These are phyloP conservation scores for Himalopsyche phryganea DNA, from an alignment of 1,140 invertebrate genomes.

Conservation along the genomic window DNA sequence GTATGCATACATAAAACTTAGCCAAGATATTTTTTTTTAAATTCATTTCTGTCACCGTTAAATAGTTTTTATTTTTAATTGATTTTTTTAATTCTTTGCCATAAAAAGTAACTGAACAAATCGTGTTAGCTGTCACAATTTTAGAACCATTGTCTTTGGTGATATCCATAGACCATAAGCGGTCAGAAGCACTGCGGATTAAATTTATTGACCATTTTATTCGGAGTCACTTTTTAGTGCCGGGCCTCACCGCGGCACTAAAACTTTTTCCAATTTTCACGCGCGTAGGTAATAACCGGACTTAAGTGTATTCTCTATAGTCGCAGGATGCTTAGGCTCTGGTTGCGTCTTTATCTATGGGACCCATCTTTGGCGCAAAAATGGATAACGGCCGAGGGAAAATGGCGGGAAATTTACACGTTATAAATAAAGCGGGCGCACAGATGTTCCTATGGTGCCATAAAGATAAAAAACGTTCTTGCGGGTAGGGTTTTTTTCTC, in stretches of 20 bases:
- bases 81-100: no score
- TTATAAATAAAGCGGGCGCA: slow-evolving; percentile 1
- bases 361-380: slow-evolving; percentile 5
- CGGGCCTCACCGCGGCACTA: slow-evolving; percentile 4
- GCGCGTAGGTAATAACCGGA: slow-evolving; percentile 16
- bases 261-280: slow-evolving; percentile 26
- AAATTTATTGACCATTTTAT: slow-evolving; percentile 26
- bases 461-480: no score
- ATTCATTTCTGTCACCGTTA: no score
- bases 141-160: no score
- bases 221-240: neutral
- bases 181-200: slow-evolving; percentile 16
- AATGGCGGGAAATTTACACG: slow-evolving; percentile 14
- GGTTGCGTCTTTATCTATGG: slow-evolving; percentile 7
- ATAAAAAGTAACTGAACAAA: no score
- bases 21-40: no score
- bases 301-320: slow-evolving; percentile 2
- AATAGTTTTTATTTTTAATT: no score
- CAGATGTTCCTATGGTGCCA: neutral
- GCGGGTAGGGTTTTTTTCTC: no score
- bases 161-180: neutral
- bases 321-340: slow-evolving; percentile 5
- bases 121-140: no score
- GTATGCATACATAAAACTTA: no score
- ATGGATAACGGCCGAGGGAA: slow-evolving; percentile 12